phyloP scores from a whole-genome alignment of 2,797 vertebrate genomes.

The Spatula clypeata region DNA sequence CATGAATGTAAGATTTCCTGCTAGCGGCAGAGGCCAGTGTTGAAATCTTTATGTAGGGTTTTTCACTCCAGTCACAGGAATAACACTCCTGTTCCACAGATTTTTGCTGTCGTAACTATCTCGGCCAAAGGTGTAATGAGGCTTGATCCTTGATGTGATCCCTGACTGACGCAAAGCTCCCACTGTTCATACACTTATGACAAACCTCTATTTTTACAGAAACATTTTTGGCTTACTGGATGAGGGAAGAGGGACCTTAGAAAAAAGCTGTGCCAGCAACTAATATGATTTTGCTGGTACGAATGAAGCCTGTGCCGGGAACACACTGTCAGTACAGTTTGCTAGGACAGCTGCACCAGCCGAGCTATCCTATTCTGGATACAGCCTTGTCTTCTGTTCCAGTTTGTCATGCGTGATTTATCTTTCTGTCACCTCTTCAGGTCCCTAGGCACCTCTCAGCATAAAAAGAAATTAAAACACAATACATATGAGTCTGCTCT shows the following conservation, averaged over 20 bases:
- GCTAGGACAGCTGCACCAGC: conserved; percentile 38
- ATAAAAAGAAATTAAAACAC: conserved; percentile 72
- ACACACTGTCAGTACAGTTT: conserved; percentile 2
- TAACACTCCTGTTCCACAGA: not conserved
- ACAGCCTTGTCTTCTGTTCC: conserved; percentile 45
- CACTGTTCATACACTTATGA: not conserved
- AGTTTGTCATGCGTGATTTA: conserved; percentile 65
- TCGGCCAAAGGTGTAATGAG: not conserved
- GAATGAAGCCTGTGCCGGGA: not conserved
- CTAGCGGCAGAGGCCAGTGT: not conserved
- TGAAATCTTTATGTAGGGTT: not conserved
- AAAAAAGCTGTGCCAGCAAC: conserved; percentile 39
- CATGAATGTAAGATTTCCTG: not conserved
- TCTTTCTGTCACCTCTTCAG: conserved; percentile 60
- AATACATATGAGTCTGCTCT: conserved; percentile 63
- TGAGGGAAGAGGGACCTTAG: not conserved
- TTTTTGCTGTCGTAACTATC: not conserved
- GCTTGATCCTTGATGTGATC: not conserved
- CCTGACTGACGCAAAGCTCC: not conserved
- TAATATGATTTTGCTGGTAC: not conserved
- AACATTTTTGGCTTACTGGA: not conserved
- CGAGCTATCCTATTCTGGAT: conserved; percentile 30
- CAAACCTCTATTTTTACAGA: not conserved
- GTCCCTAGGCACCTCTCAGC: conserved; percentile 36
- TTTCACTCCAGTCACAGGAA: not conserved